These are phyloP conservation scores for Seriola quinqueradiata DNA, from an alignment of 2,113 vertebrate genomes.

Conservation along the genomic window DNA sequence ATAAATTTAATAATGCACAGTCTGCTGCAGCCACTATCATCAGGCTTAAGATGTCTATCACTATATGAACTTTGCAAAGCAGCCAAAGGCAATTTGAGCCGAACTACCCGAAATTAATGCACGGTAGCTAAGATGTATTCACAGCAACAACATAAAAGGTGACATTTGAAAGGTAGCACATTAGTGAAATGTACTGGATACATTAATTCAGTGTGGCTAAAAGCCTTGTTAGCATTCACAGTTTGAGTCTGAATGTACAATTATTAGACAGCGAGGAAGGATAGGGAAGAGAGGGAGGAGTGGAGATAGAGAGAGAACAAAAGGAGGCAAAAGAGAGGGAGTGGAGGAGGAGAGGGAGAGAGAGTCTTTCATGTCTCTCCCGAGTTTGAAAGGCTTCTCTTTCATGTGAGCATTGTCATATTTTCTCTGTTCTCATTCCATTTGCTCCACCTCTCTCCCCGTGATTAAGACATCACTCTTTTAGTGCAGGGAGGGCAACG, in stretches of 20 bases:
- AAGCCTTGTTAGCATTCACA: conserved; percentile 83
- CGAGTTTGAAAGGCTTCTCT: conserved; percentile 75
- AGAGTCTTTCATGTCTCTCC: conserved; percentile 76
- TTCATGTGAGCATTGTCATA: conserved; percentile 80
- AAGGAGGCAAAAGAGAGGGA: conserved; percentile 51
- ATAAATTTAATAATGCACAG: background rate
- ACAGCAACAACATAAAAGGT: conserved; percentile 77
- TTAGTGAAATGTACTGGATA: conserved; percentile 77
- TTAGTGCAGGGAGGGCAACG: conserved; percentile 40
- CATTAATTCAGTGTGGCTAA: conserved; percentile 79
- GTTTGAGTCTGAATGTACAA: conserved; percentile 76
- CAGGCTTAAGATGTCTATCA: conserved; percentile 20
- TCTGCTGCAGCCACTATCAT: background rate
- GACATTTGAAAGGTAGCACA: conserved; percentile 80
- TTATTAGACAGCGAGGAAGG: conserved; percentile 60
- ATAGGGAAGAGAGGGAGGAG: conserved; percentile 24
- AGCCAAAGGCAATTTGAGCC: conserved; percentile 60
- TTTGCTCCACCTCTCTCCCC: conserved; percentile 63
- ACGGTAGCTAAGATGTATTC: conserved; percentile 62
- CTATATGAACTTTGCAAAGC: conserved; percentile 55
- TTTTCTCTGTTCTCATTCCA: conserved; percentile 77
- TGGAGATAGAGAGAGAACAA: conserved; percentile 52
- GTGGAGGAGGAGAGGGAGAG: conserved; percentile 41
- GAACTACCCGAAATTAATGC: conserved; percentile 54
- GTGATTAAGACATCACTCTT: conserved; percentile 75